Base-by-base conservation (phyloP, 2,113 vertebrate species). In the Piaya cayana region DNA sequence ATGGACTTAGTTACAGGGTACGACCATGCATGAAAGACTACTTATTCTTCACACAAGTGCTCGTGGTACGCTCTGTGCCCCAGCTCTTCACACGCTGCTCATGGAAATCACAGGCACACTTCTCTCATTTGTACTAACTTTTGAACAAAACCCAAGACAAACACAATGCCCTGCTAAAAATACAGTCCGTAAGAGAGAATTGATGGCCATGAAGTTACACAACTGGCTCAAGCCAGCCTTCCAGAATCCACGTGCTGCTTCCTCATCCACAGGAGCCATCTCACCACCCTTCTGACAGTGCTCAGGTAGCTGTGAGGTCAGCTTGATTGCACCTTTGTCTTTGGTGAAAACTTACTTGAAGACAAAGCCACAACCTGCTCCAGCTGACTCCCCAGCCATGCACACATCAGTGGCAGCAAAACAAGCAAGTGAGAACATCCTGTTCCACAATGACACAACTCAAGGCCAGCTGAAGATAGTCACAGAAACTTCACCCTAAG, bases 1-100 rank as follows among this genome's bases (percentile, higher is more conserved):
- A 79, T 0, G 5, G 42, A 60, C 4, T 1, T 10, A 32, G 27
- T 53, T 72, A 62, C n/a, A 63, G 65, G 5, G 12, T 36, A 81
- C 11, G 64, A 67, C 53, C 29, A 22, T 4, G 5, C 16, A 49
- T 1, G 3, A 42, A 59, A 62, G 15, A 53, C 30, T 34, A 23
- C 18, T 88, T 20, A 30, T 20, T 69, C 27, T 80, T 88, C 63
- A 42, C 12, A 5, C 13, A 56, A 72, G 30, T 5, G 5, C 21
- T 60, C 23, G 16, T 2, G 2, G 23, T 2, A 43, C 0, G 4
- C 8, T 71, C 20, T 71, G 32, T 5, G 3, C 4, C 12, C 29
- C 22, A 52, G 8, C n/a, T 84, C 47, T 67, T 78, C 17, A 36
- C 9, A 26, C 1, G 4, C 15, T 8, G 14, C 47, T 43, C 37